Percentiles rank a stretch among this genome's conserved stretches.
Conservation (phyloP, 2,888 invertebrate genomes). For the Cerceris rybyensis region DNA sequence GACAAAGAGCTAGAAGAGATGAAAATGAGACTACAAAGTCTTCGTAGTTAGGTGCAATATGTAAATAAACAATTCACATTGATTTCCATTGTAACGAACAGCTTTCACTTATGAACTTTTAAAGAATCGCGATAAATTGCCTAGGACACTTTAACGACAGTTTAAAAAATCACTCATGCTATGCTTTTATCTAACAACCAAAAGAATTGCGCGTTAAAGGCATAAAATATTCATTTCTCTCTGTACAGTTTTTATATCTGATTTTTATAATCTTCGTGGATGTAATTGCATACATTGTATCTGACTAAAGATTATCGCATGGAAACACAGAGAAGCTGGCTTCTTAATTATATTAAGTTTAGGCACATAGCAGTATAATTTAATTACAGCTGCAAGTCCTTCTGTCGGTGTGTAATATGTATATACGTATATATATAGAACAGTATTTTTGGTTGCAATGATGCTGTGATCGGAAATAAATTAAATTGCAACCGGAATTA, state of each 20-base stretch:
- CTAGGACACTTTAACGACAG: too few species aligned
- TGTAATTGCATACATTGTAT: conserved; percentile 21
- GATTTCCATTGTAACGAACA: conserved; percentile 14
- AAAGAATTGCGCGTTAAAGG: conserved; percentile 23
- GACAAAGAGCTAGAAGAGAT: conserved; percentile 95
- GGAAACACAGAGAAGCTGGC: conserved; percentile 50
- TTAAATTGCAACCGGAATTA: conserved; percentile 1
- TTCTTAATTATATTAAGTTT: conserved; percentile 47
- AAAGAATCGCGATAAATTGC: too few species aligned
- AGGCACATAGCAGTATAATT: conserved; percentile 26
- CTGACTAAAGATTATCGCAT: conserved; percentile 14
- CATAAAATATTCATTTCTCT: conserved; percentile 24
- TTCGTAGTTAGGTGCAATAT: conserved; percentile 88
- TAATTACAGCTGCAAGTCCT: conserved; percentile 29
- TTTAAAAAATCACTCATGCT: background rate
- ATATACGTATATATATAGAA: conserved; percentile 31
- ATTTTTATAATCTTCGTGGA: conserved; percentile 33
- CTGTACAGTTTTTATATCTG: conserved; percentile 34
- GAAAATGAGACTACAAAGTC: conserved; percentile 93
- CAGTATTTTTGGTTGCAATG: conserved; percentile 34
- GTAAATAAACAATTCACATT: conserved; percentile 41
- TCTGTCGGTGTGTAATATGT: conserved; percentile 35
- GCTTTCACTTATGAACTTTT: conserved; percentile 12
- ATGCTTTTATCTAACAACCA: conserved; percentile 30
- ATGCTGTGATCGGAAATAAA: conserved; percentile 3